These are phyloP conservation scores for Syrphus vitripennis DNA, from an alignment of 2,888 invertebrate species.

Conservation along the genomic window DNA sequence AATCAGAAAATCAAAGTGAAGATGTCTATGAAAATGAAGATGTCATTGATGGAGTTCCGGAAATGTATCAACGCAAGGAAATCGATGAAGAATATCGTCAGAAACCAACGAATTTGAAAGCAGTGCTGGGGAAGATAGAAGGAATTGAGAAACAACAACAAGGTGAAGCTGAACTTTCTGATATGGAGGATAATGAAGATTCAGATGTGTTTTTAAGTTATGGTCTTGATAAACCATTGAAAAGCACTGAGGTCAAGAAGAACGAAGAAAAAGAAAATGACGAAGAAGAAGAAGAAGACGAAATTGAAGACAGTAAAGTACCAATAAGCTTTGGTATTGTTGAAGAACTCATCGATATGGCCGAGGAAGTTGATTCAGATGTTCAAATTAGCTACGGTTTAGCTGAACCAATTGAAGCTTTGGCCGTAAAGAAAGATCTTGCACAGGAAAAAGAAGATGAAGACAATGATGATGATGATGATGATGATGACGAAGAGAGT, in stretches of 20 bases:
- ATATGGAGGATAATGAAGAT: background rate
- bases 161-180: background rate
- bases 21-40: background rate
- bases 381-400: background rate
- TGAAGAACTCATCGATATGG: background rate
- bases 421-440: background rate
- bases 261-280: background rate
- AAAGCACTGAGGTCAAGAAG: background rate
- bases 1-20: background rate
- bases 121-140: background rate
- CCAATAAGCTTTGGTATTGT: background rate
- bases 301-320: background rate
- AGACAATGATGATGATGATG: background rate
- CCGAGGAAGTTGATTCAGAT: background rate
- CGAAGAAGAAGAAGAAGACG: background rate
- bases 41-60: conserved; percentile 7
- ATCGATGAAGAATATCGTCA: background rate
- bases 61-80: background rate
- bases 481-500: background rate
- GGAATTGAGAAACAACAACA: background rate
- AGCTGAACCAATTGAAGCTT: background rate
- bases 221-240: background rate
- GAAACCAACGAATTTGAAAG: background rate
- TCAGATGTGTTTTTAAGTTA: background rate
- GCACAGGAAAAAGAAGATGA: background rate